Percentiles rank a stretch among this genome's conserved stretches.
Evolutionary conservation across 2,888 invertebrate species (phyloP).

Genomic region (Orchestes rusci): DNA sequence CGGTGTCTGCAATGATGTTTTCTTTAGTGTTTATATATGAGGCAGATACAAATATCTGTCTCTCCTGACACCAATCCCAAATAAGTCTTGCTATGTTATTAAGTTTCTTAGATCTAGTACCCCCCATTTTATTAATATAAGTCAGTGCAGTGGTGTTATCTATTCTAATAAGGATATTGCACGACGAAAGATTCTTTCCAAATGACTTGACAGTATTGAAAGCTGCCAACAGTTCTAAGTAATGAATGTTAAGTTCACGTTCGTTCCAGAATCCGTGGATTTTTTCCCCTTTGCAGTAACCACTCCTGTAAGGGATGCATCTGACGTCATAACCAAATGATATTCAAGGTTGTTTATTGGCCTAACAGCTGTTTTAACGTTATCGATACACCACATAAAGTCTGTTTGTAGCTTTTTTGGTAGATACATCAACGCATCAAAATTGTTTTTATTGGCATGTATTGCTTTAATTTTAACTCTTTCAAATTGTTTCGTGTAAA

Average conservation of each 20-base stretch:
- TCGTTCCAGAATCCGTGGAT: neutral
- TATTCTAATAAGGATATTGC: constrained; percentile 9
- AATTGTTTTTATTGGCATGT: too few species aligned
- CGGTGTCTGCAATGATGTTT: constrained; percentile 11
- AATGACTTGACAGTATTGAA: constrained; percentile 2
- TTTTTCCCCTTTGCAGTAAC: too few species aligned
- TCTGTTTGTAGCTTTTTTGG: too few species aligned
- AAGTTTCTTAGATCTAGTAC: constrained; percentile 19
- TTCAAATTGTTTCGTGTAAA: too few species aligned
- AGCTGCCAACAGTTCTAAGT: constrained; percentile 1
- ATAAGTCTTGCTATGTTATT: constrained; percentile 26
- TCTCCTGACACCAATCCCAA: constrained; percentile 15
- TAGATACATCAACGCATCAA: too few species aligned
- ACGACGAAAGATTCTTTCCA: neutral
- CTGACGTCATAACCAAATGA: too few species aligned
- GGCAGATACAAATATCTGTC: constrained; percentile 9
- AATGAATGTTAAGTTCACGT: neutral
- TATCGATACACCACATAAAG: too few species aligned
- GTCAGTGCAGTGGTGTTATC: constrained; percentile 13
- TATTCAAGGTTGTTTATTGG: too few species aligned
- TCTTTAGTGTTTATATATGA: constrained; percentile 7
- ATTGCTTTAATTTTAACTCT: too few species aligned
- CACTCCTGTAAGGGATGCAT: too few species aligned
- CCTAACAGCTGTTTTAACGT: too few species aligned
- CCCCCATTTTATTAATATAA: constrained; percentile 14